Percentiles rank a stretch among this genome's conserved stretches.
Evolutionary conservation across 2,113 vertebrate genomes (phyloP).

Genomic region (Callorhinus ursinus): DNA sequence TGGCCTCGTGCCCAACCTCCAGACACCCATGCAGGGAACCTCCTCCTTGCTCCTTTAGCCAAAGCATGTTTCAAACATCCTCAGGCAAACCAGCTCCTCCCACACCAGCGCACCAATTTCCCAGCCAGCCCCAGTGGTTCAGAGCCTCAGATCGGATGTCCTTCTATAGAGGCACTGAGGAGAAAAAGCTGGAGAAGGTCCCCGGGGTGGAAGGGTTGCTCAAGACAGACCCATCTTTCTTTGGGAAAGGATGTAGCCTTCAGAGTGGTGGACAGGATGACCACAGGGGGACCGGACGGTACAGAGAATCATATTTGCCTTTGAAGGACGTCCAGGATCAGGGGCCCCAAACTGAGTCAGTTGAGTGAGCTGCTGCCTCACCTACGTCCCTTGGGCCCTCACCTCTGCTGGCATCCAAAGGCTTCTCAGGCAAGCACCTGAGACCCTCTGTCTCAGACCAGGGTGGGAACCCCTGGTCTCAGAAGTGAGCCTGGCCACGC

Average conservation of each 20-base stretch:
- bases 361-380: neutral
- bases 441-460: neutral
- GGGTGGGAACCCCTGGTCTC: neutral
- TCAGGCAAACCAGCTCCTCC: neutral
- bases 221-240: neutral
- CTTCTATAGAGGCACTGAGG: too few species aligned
- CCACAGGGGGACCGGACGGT: fast-evolving
- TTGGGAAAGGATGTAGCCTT: neutral
- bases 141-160: too few species aligned
- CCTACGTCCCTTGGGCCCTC: neutral
- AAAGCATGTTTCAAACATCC: neutral
- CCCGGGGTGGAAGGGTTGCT: fast-evolving
- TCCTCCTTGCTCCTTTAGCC: neutral
- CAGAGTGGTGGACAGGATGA: neutral
- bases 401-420: neutral
- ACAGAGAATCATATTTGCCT: neutral
- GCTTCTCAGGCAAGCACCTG: neutral
- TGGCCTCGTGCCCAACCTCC: fast-evolving
- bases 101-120: neutral
- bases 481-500: fast-evolving
- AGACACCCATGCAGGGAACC: neutral
- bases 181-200: neutral
- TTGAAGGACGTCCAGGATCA: neutral
- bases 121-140: neutral
- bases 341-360: neutral